Base-by-base conservation (phyloP, 2,888 invertebrate genomes). In the Dysmachus trigonus region DNA sequence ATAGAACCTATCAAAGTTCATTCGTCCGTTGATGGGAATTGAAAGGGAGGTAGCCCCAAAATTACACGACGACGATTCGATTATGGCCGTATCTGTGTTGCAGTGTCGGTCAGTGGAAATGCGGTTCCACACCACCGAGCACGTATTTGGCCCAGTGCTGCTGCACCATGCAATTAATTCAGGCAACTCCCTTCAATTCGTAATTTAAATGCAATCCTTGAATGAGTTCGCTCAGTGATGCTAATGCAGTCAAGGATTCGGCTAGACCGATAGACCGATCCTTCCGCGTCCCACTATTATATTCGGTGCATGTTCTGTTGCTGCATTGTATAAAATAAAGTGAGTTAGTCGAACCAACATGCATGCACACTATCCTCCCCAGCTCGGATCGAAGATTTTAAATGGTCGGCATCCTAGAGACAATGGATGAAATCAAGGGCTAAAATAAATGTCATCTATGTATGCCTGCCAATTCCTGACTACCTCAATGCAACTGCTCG, bases 181-280 rank as follows among this genome's bases (percentile, higher is more conserved):
- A 77, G 77, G 77, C 35, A 47, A 77, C 47, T 77, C 77, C 47
- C 47, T 77, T 47, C 77, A 47, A 77, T 77, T 77, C 77, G 77
- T 77, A 77, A 77, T 77, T 47, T 77, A 77, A 77, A 77, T 77
- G 77, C 77, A 77, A 77, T 77, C 77, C 77, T 77, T 77, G 47
- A 77, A 47, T 30, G 77, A 77, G 47, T 77, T 22, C 47, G 47
- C 47, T 77, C 77, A 77, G 38, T 76, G 77, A 73, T 77, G 77
- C 77, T 77, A 47, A 47, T 77, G 77, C 77, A 47, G 77, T 77
- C 77, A 77, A 77, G 77, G 77, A 77, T 77, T 77, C 77, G 77
- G 13, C 30, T 47, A 27, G 47, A 47, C 27, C 30, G 30, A 47
- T 8, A 27, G 77, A 30, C 77, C 77, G 77, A 30, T 47, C 77